phyloP scores from a whole-genome alignment of 2,113 vertebrate genomes.

The Hystrix cristata region DNA sequence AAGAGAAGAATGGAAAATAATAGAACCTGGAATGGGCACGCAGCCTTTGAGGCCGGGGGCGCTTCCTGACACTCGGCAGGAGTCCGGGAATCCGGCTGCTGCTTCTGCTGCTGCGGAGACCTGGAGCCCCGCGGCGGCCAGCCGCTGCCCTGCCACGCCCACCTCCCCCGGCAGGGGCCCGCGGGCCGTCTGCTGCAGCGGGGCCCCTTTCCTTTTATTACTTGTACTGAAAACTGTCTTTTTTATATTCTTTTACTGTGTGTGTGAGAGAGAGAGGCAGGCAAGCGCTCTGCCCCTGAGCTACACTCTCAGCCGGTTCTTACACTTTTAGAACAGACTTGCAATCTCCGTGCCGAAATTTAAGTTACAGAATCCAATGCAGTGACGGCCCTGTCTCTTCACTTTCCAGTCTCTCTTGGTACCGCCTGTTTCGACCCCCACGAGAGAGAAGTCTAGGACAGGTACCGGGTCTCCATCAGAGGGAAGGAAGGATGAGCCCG shows the following conservation, averaged over 20 bases:
- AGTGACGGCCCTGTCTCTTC: not conserved
- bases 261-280: not conserved
- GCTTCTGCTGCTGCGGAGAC: not conserved
- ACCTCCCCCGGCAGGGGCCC: not conserved
- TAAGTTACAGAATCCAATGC: not conserved
- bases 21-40: not conserved
- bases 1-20: not conserved
- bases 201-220: not conserved
- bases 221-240: not conserved
- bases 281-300: not conserved
- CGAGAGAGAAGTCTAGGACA: not conserved
- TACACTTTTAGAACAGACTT: not conserved
- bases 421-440: not conserved
- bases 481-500: not conserved
- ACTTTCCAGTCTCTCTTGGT: not conserved
- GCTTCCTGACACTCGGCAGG: not conserved
- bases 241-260: not conserved
- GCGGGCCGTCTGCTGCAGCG: not conserved
- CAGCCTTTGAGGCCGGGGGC: not conserved
- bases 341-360: not conserved
- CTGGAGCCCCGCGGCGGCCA: not conserved
- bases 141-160: not conserved
- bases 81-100: not conserved
- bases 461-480: not conserved
- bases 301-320: not conserved